These are phyloP conservation scores for Grantiella picta DNA, from an alignment of 2,113 vertebrate species.

Conservation along the genomic window DNA sequence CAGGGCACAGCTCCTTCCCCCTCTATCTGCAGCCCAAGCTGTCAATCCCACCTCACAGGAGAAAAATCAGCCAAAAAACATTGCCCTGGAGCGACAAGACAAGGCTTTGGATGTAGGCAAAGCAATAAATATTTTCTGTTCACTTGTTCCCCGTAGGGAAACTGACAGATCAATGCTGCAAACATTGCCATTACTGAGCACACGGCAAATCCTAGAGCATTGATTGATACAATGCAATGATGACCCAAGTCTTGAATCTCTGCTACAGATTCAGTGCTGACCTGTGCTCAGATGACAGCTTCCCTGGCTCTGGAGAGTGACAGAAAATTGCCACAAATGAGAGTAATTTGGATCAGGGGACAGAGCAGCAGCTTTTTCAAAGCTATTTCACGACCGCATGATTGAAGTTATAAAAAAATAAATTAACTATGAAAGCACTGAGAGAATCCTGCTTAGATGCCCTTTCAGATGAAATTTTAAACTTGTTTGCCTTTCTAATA, in stretches of 20 bases:
- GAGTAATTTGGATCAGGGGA: not conserved
- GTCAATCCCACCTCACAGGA: not conserved
- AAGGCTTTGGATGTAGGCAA: not conserved
- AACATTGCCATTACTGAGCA: not conserved
- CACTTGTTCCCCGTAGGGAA: not conserved
- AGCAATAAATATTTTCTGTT: not conserved
- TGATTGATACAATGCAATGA: fast-evolving
- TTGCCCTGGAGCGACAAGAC: not conserved
- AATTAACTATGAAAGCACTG: not conserved
- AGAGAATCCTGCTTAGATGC: not conserved
- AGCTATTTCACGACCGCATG: not conserved
- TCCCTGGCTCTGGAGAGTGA: not conserved
- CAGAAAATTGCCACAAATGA: not conserved
- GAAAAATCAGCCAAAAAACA: not conserved
- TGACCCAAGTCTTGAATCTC: not conserved
- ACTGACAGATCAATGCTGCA: not conserved
- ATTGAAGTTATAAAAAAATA: not conserved
- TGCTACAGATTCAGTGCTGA: not conserved
- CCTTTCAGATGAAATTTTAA: not conserved
- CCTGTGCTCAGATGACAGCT: not conserved
- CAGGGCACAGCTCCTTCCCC: not conserved
- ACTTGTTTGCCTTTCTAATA: not conserved
- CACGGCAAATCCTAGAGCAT: not conserved
- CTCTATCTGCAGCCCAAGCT: not conserved
- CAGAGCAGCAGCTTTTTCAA: not conserved